Conservation (phyloP, 2,113 vertebrate genomes). For the Takifugu bimaculatus region DNA sequence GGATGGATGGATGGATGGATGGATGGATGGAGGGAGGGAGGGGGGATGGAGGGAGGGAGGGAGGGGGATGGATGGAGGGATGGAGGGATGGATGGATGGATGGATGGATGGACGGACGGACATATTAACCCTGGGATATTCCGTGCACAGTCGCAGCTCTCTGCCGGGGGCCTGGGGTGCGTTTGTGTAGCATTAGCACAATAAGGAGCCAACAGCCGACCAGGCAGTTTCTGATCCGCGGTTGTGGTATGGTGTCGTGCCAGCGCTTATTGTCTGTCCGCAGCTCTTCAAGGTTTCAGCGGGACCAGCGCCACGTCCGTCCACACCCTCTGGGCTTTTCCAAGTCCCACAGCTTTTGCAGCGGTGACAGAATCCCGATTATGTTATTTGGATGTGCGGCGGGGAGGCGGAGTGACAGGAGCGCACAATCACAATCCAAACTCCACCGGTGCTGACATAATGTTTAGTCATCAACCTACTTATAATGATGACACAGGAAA, state of each 20-base stretch:
- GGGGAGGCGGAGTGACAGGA: neutral
- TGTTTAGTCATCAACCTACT: slow-evolving; percentile 24
- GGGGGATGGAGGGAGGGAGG: no score
- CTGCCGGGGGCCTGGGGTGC: neutral
- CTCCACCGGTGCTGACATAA: slow-evolving; percentile 5
- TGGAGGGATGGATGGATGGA: no score
- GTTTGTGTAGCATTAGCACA: slow-evolving; percentile 24
- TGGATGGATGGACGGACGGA: no score
- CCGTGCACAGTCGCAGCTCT: neutral
- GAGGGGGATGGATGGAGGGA: no score
- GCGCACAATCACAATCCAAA: slow-evolving; percentile 7
- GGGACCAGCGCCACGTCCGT: slow-evolving; percentile 31
- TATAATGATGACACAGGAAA: slow-evolving; percentile 6
- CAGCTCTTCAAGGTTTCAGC: slow-evolving; percentile 37
- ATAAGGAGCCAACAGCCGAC: slow-evolving; percentile 17
- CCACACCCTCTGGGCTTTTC: slow-evolving; percentile 23
- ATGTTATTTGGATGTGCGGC: slow-evolving; percentile 9
- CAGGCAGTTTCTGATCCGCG: slow-evolving; percentile 31
- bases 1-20: no score
- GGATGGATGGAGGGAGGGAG: no score
- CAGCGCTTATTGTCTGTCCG: slow-evolving; percentile 43
- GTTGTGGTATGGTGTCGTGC: slow-evolving; percentile 27
- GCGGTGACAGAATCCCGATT: slow-evolving; percentile 29
- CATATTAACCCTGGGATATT: no score
- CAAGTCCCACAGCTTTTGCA: slow-evolving; percentile 6